These are phyloP conservation scores for Drosophila kambysellisi DNA, from an alignment of 2,888 invertebrate genomes.

Conservation along the genomic window DNA sequence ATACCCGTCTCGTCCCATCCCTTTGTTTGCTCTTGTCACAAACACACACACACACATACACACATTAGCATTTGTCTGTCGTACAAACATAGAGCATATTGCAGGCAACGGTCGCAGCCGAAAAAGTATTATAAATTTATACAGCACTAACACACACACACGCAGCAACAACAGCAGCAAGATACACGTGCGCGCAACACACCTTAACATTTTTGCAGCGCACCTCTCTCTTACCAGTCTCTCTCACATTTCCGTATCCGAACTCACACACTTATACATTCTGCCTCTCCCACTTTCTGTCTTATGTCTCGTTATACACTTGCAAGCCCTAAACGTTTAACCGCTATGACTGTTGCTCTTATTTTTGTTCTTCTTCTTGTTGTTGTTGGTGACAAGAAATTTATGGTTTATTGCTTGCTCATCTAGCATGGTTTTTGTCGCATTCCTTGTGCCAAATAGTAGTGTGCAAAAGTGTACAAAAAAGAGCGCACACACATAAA, in stretches of 20 bases:
- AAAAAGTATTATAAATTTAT: conserved; percentile 69
- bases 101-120: conserved; percentile 50
- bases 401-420: conserved; percentile 81
- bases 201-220: conserved; percentile 41
- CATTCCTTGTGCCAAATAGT: conserved; percentile 66
- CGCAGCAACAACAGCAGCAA: conserved; percentile 13
- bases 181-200: conserved; percentile 41
- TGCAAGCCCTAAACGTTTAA: conserved; percentile 62
- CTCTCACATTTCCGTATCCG: not conserved
- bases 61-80: conserved; percentile 26
- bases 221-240: conserved; percentile 18
- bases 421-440: conserved; percentile 78
- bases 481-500: conserved; percentile 36
- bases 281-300: not conserved
- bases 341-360: conserved; percentile 37
- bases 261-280: conserved; percentile 1
- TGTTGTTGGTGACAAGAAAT: conserved; percentile 70
- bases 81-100: conserved; percentile 51
- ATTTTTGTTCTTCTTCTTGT: conserved; percentile 28
- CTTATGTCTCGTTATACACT: conserved; percentile 40
- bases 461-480: conserved; percentile 13
- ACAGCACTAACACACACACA: conserved; percentile 38
- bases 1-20: not conserved
- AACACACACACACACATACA: conserved; percentile 25
- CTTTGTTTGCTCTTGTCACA: conserved; percentile 51